These are phyloP conservation scores for Musca vetustissima DNA, from an alignment of 1,140 invertebrate species.

Conservation along the genomic window DNA sequence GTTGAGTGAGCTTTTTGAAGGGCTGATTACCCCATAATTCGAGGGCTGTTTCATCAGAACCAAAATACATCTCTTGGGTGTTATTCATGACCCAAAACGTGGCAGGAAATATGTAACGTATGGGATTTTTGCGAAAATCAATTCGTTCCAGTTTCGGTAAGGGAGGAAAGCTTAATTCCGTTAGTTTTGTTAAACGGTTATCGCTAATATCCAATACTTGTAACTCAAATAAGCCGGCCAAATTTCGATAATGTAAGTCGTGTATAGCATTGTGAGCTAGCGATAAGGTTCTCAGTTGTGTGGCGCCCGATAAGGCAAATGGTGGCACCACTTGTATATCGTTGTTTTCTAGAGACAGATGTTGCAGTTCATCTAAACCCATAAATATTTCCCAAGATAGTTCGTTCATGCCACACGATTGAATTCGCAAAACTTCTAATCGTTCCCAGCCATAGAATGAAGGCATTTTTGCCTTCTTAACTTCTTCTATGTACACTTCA, in stretches of 20 bases:
- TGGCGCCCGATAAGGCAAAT: constrained; percentile 69
- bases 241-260: constrained; percentile 65
- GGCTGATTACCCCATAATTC: constrained; percentile 61
- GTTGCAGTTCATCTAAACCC: constrained; percentile 62
- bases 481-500: constrained; percentile 61
- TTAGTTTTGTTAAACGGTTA: constrained; percentile 69
- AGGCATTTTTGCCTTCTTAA: constrained; percentile 56
- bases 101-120: constrained; percentile 67
- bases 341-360: constrained; percentile 66
- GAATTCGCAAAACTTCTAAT: constrained; percentile 62
- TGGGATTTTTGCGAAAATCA: constrained; percentile 69
- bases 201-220: constrained; percentile 66
- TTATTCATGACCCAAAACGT: constrained; percentile 73
- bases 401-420: constrained; percentile 62
- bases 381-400: constrained; percentile 73
- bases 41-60: constrained; percentile 58
- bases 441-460: constrained; percentile 62
- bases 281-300: constrained; percentile 64
- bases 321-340: constrained; percentile 65
- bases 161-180: constrained; percentile 70
- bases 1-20: constrained; percentile 62
- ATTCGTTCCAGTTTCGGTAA: constrained; percentile 64
- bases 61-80: constrained; percentile 64
- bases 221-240: constrained; percentile 67
- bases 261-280: constrained; percentile 65